phyloP scores from a whole-genome alignment of 2,888 invertebrate genomes.

The Zootermopsis nevadensis region DNA sequence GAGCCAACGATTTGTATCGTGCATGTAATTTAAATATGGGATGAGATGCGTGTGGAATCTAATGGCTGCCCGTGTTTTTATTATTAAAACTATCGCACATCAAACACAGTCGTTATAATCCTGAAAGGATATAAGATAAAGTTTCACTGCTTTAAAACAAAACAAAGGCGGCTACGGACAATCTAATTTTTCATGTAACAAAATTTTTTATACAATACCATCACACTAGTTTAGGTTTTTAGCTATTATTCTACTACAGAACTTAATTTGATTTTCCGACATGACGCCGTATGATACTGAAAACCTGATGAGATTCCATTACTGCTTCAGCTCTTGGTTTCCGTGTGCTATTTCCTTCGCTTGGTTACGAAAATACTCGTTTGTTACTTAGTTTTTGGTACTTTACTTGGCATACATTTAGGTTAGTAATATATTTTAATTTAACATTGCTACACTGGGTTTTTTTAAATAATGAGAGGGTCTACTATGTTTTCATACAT shows the following conservation, averaged over 20 bases:
- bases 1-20: constrained; percentile 35
- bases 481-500: neutral
- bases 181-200: neutral
- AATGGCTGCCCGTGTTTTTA: neutral
- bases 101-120: neutral
- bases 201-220: neutral
- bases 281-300: neutral
- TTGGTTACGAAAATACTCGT: neutral
- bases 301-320: constrained; percentile 2
- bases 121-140: neutral
- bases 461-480: neutral
- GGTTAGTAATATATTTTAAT: neutral
- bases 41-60: neutral
- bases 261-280: constrained; percentile 9
- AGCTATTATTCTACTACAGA: neutral
- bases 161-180: neutral
- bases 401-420: neutral
- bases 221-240: neutral
- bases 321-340: neutral
- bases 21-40: constrained; percentile 31
- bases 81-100: constrained; percentile 17
- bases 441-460: neutral
- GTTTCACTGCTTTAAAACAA: constrained; percentile 4
- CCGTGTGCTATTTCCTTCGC: neutral
- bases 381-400: neutral